Percentiles rank a stretch among this genome's conserved stretches.
phyloP scores from a whole-genome alignment of 2,888 invertebrate species.

The Sarcophaga caerulescens region DNA sequence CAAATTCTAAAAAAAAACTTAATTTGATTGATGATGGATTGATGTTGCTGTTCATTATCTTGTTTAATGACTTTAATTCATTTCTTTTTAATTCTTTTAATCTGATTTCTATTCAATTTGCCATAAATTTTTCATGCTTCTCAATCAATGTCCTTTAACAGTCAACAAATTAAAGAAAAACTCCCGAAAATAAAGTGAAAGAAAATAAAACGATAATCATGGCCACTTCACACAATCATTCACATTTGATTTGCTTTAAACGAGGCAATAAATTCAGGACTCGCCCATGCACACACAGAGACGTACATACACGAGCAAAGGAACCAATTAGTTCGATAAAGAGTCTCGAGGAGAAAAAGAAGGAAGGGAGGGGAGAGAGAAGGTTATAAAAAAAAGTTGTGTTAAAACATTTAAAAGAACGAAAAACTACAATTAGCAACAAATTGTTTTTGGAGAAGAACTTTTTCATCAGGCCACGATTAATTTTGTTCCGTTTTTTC shows the following conservation, averaged over 20 bases:
- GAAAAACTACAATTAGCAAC: constrained; percentile 64
- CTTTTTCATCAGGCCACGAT: constrained; percentile 20
- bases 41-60: too few species aligned
- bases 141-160: not conserved
- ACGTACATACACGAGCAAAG: not conserved
- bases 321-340: constrained; percentile 59
- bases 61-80: not conserved
- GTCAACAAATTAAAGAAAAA: constrained; percentile 12
- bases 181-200: not conserved
- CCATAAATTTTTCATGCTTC: not conserved
- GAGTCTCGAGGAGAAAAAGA: not conserved
- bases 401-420: constrained; percentile 56
- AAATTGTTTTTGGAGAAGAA: constrained; percentile 51
- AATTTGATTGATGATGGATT: too few species aligned
- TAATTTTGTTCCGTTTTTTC: not conserved
- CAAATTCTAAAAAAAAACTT: too few species aligned
- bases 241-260: constrained; percentile 32
- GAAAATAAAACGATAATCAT: constrained; percentile 6
- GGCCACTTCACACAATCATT: not conserved
- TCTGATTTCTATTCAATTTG: not conserved
- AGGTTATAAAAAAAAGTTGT: constrained; percentile 46
- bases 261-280: constrained; percentile 44
- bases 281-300: not conserved
- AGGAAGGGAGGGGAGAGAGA: not conserved
- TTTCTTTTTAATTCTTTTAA: not conserved